These are phyloP conservation scores for Subanguina moxae DNA, from an alignment of 1,140 invertebrate genomes.

Conservation along the genomic window DNA sequence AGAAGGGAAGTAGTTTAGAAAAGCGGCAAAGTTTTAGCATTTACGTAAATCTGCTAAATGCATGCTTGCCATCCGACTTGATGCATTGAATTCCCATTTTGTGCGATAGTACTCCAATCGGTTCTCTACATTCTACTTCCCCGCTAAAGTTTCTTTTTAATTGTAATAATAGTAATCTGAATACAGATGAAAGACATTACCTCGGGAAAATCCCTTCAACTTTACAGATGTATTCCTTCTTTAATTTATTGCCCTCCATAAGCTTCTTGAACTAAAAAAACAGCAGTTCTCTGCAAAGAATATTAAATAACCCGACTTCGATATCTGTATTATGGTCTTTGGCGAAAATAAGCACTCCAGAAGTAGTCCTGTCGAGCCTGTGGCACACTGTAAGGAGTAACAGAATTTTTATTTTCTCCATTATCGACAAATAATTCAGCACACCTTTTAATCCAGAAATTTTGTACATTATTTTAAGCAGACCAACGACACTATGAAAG, in stretches of 20 bases:
- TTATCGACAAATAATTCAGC: neutral
- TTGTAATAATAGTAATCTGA: neutral
- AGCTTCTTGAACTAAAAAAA: slow-evolving; percentile 72
- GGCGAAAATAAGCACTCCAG: slow-evolving; percentile 85
- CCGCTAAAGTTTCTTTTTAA: slow-evolving; percentile 66
- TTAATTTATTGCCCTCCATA: slow-evolving; percentile 42
- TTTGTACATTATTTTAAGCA: slow-evolving; percentile 36
- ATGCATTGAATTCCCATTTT: slow-evolving; percentile 82
- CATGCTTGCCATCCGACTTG: neutral
- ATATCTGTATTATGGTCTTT: slow-evolving; percentile 65
- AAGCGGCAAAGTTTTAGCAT: slow-evolving; percentile 4
- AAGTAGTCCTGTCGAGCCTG: slow-evolving; percentile 78
- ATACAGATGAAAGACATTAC: slow-evolving; percentile 65
- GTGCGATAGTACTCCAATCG: slow-evolving; percentile 86
- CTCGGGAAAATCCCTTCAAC: slow-evolving; percentile 93
- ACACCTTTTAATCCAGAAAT: slow-evolving; percentile 35
- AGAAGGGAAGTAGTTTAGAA: neutral
- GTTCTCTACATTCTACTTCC: slow-evolving; percentile 76
- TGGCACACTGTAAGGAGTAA: slow-evolving; percentile 29
- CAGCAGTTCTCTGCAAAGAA: slow-evolving; percentile 3
- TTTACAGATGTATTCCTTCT: slow-evolving; percentile 93
- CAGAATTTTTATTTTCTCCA: neutral
- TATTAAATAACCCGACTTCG: neutral
- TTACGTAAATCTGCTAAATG: slow-evolving; percentile 1
- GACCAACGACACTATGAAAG: slow-evolving; percentile 50